Evolutionary conservation across 2,888 invertebrate species (phyloP).

Genomic region (Galeruca laticollis): DNA sequence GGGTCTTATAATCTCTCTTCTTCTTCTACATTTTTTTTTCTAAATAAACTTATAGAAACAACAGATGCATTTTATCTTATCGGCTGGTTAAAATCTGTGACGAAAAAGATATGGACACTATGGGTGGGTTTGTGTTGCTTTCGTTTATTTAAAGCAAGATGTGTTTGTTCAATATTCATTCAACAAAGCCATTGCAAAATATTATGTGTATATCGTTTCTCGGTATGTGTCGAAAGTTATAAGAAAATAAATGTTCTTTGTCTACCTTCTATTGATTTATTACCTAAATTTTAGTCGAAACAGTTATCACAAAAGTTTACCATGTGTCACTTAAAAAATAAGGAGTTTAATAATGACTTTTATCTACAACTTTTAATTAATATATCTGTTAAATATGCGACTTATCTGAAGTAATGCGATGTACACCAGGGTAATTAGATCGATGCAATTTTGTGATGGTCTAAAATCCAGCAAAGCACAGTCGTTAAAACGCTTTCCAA

Average conservation of each 20-base stretch:
- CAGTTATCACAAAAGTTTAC: neutral
- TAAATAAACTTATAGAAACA: constrained; percentile 29
- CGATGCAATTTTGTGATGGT: too few species aligned
- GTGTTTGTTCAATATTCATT: constrained; percentile 26
- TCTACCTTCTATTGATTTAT: constrained; percentile 29
- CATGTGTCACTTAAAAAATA: too few species aligned
- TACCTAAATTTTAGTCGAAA: constrained; percentile 5
- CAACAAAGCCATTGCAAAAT: constrained; percentile 31
- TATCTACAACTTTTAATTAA: too few species aligned
- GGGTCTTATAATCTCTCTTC: constrained; percentile 4
- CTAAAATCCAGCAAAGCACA: too few species aligned
- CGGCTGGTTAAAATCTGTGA: constrained; percentile 26
- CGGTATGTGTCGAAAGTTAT: constrained; percentile 26
- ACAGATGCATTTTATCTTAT: constrained; percentile 34
- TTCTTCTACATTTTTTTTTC: constrained; percentile 5
- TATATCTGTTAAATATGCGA: too few species aligned
- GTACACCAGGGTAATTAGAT: too few species aligned
- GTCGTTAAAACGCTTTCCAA: too few species aligned
- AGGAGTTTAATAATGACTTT: too few species aligned
- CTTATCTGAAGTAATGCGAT: too few species aligned
- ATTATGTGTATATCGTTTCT: constrained; percentile 12
- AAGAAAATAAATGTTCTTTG: constrained; percentile 29
- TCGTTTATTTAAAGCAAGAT: constrained; percentile 32
- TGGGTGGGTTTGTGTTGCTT: constrained; percentile 29
- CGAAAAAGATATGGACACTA: constrained; percentile 25